These are phyloP conservation scores for Drosophila punjabiensis DNA, from an alignment of 1,140 invertebrate genomes.

Conservation along the genomic window DNA sequence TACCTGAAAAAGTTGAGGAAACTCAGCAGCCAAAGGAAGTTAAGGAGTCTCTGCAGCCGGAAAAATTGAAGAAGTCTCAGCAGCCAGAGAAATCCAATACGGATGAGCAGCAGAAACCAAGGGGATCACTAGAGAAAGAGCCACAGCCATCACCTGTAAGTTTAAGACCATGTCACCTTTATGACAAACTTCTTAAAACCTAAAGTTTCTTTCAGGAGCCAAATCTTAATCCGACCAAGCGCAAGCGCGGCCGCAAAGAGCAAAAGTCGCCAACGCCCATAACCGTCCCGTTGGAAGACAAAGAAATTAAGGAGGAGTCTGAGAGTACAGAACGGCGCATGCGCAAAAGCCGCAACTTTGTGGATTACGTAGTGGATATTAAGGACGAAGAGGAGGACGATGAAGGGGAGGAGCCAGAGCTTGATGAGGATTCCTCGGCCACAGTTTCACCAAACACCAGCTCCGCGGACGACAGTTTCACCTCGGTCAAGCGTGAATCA, in stretches of 20 bases:
- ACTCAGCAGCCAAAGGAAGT: background rate
- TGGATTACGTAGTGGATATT: conserved; percentile 67
- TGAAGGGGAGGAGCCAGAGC: conserved; percentile 22
- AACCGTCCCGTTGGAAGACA: conserved; percentile 20
- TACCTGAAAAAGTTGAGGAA: background rate
- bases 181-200: background rate
- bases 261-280: conserved; percentile 21
- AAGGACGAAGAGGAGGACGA: conserved; percentile 66
- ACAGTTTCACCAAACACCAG: conserved; percentile 47
- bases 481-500: conserved; percentile 67
- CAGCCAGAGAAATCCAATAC: background rate
- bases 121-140: background rate
- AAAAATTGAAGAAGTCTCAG: background rate
- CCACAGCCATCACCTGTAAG: conserved; percentile 21
- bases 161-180: background rate
- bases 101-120: background rate
- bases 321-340: conserved; percentile 45
- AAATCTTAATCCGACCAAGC: conserved; percentile 9
- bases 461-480: conserved; percentile 60
- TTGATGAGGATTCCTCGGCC: conserved; percentile 32
- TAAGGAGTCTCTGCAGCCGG: background rate
- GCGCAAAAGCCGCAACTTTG: conserved; percentile 54
- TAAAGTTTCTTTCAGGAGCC: conserved; percentile 8
- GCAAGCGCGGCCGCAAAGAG: conserved; percentile 40
- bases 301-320: conserved; percentile 65